Percentiles rank a stretch among this genome's conserved stretches.
phyloP scores from a whole-genome alignment of 2,797 vertebrate genomes.

The Hephaestus fuliginosus region DNA sequence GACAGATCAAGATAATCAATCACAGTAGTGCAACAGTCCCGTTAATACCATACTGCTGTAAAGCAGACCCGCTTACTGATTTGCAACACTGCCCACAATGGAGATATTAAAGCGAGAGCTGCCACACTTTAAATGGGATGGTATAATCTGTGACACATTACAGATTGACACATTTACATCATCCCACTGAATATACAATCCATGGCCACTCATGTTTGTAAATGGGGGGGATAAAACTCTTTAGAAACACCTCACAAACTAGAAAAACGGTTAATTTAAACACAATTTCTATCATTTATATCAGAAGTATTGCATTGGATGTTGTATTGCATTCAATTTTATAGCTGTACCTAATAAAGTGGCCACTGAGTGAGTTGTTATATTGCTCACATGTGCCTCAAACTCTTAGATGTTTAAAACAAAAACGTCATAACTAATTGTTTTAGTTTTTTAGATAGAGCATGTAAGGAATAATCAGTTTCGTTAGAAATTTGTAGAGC shows the following conservation, averaged over 20 bases:
- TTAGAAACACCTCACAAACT: not conserved
- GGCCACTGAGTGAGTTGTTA: not conserved
- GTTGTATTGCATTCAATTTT: not conserved
- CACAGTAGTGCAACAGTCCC: not conserved
- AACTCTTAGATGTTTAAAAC: not conserved
- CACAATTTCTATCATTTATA: no score
- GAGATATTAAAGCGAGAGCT: not conserved
- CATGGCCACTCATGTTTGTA: not conserved
- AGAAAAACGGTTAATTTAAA: no score
- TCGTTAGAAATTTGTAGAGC: not conserved
- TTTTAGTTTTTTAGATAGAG: not conserved
- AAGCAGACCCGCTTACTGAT: not conserved
- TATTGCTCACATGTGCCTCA: not conserved
- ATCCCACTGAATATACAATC: not conserved
- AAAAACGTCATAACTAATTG: not conserved
- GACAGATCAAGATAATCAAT: not conserved
- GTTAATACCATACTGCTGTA: not conserved
- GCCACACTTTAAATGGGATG: not conserved
- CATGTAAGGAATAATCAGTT: not conserved
- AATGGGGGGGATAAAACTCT: not conserved
- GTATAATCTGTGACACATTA: not conserved
- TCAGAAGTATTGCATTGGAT: no score
- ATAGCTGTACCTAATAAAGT: not conserved
- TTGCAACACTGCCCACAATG: not conserved
- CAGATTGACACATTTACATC: not conserved